Conservation (phyloP, 2,113 vertebrate species). For the Ammodytes marinus region DNA sequence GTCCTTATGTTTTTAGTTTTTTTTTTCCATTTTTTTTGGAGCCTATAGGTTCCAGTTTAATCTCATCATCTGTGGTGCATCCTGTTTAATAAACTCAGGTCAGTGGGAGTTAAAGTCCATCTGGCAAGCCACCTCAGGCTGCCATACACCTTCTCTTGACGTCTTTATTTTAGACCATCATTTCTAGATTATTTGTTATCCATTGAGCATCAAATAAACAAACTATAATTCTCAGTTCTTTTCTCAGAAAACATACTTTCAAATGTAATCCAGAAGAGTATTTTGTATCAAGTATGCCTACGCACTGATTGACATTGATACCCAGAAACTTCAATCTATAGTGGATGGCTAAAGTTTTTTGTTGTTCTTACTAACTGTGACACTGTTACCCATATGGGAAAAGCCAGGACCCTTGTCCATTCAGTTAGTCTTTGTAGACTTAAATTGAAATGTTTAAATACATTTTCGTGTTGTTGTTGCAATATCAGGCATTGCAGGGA, state of each 20-base stretch:
- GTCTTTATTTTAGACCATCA: neutral
- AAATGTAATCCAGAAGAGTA: neutral
- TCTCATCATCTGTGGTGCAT: slow-evolving; percentile 35
- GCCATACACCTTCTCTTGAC: neutral
- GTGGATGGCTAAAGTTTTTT: no score
- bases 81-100: slow-evolving; percentile 33
- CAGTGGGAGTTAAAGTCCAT: slow-evolving; percentile 18
- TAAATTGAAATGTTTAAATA: no score
- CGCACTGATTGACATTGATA: neutral
- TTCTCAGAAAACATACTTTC: neutral
- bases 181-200: neutral
- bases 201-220: neutral
- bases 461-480: no score
- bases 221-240: neutral
- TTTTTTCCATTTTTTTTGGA: neutral
- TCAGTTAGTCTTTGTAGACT: neutral
- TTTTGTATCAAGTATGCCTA: neutral
- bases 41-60: slow-evolving; percentile 19
- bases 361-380: neutral
- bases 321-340: neutral
- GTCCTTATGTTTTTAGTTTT: slow-evolving; percentile 21
- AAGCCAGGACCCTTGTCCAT: neutral
- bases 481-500: neutral
- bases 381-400: neutral
- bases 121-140: neutral